Evolutionary conservation across 2,113 vertebrate genomes (phyloP), one percentile per base, ranked within the genome.

Genomic region (Paralichthys olivaceus): DNA sequence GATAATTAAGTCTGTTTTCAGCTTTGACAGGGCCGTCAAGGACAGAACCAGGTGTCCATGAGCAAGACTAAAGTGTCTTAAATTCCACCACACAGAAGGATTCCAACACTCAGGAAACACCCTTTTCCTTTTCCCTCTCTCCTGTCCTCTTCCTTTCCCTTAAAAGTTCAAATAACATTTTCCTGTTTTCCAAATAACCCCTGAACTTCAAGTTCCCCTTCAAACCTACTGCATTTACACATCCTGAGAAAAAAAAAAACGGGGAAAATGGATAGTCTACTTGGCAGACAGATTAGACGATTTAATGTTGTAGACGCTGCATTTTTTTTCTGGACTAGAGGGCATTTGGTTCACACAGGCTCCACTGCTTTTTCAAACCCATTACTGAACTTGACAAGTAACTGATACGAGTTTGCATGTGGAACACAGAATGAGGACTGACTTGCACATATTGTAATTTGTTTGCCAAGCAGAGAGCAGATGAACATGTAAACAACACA

Each of bases 111-210:
- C 47, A 81, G 77, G 69, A 83, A 88, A 77, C 59, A 13, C 4
- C 28, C 37, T 28, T 74, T 20, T 60, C 58, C 15, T 9, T 68
- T 22, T 45, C 3, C 59, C 32, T 47, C 63, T 80, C 26, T 72
- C 49, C 69, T 22, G 25, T 65, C 60, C 28, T 34, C 22, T 56
- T 19, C 34, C 45, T 59, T 84, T 82, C 25, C 75, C 83, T 72
- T 69, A 72, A 22, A 57, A 22, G 56, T 69, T 84, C 68, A 77
- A 79, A 22, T 47, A 62, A 64, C 79, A 51, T 77, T 81, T 91
- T 90, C 77, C 86, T 84, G 82, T 90, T 91, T 88, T 83, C 55
- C 45, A 80, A 75, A 76, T 75, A 72, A 86, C 61, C 78, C 28
- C 43, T 77, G 69, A 87, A 89, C 82, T 80, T 60, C 22, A 72